Conservation (phyloP, 2,888 invertebrate species). For the Diloba caeruleocephala region DNA sequence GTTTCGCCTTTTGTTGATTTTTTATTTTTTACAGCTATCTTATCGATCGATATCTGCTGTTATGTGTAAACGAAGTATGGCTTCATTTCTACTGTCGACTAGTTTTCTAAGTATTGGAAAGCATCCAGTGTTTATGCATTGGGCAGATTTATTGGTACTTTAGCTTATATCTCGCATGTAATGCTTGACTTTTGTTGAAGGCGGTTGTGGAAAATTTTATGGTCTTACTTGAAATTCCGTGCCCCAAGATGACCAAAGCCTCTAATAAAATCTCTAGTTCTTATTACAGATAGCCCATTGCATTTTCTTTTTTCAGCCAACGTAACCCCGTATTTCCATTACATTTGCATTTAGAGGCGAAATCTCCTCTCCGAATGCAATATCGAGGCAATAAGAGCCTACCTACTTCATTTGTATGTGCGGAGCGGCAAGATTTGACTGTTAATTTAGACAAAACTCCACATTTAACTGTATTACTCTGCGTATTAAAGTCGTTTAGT, state of each 20-base stretch:
- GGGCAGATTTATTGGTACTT: slow-evolving; percentile 10
- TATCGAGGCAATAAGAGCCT: slow-evolving; percentile 42
- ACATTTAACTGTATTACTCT: slow-evolving; percentile 44
- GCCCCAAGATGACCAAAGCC: too few species aligned
- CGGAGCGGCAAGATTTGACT: slow-evolving; percentile 43
- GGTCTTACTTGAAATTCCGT: too few species aligned
- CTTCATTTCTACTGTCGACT: slow-evolving; percentile 8
- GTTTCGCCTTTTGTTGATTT: slow-evolving; percentile 28
- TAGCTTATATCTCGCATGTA: too few species aligned
- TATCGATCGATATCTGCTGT: slow-evolving; percentile 31
- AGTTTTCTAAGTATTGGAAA: slow-evolving; percentile 29
- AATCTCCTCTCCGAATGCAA: slow-evolving; percentile 48
- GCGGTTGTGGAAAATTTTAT: too few species aligned
- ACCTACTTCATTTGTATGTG: slow-evolving; percentile 54
- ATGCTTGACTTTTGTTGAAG: too few species aligned
- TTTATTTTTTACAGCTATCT: slow-evolving; percentile 34
- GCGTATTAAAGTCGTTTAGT: slow-evolving; percentile 54
- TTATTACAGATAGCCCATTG: slow-evolving; percentile 20
- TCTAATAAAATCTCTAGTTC: neutral
- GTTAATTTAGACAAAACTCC: slow-evolving; percentile 51
- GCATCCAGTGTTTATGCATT: slow-evolving; percentile 25
- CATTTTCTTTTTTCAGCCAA: slow-evolving; percentile 26
- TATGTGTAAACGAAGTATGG: slow-evolving; percentile 20
- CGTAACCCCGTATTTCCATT: slow-evolving; percentile 41
- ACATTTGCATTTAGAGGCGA: slow-evolving; percentile 53